A percentile compares a stretch with the other conserved stretches of the same genome.
Evolutionary conservation across 2,113 vertebrate genomes (phyloP).

Genomic region (Lynx canadensis): DNA sequence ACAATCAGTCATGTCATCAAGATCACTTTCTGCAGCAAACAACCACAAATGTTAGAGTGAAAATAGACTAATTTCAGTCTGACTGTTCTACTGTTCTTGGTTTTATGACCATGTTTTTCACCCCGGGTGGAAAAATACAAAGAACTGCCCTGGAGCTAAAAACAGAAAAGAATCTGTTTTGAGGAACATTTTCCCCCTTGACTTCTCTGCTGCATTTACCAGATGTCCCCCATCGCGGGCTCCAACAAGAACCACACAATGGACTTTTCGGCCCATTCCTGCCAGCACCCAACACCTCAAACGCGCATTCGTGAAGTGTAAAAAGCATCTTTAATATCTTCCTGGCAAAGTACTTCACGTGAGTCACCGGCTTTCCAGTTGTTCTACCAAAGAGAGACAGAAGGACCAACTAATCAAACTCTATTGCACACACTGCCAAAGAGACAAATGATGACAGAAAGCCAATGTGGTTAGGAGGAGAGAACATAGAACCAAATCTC

Average conservation of each 20-base stretch:
- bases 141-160: constrained; percentile 50
- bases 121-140: constrained; percentile 66
- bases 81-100: constrained; percentile 40
- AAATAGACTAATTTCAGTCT: constrained; percentile 55
- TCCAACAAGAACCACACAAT: neutral
- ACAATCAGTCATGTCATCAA: constrained; percentile 18
- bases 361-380: neutral
- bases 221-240: neutral
- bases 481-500: neutral
- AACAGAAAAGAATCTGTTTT: constrained; percentile 7
- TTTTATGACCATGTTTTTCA: constrained; percentile 65
- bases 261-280: fast-evolving
- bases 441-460: neutral
- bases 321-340: neutral
- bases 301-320: neutral
- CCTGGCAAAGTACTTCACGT: neutral
- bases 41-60: neutral
- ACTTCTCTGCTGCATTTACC: neutral
- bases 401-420: neutral
- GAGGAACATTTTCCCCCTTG: neutral
- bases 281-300: neutral
- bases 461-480: neutral
- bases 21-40: neutral
- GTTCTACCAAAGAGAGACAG: neutral
- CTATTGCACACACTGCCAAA: neutral